Conservation (phyloP, 2,888 invertebrate genomes). For the Argyresthia albistria region DNA sequence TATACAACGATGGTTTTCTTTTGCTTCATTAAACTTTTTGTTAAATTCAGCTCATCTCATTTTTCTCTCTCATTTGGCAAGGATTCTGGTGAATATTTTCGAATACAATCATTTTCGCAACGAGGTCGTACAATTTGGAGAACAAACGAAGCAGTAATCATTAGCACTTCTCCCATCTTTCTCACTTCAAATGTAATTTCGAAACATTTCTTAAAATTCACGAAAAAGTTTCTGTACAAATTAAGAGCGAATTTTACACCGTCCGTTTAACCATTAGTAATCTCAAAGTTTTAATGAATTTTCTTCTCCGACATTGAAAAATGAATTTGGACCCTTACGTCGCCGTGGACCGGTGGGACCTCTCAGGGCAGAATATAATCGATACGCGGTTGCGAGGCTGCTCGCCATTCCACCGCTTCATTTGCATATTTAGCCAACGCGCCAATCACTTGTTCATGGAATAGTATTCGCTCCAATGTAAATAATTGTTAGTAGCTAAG, state of each 20-base stretch:
- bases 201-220: slow-evolving; percentile 57
- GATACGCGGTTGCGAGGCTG: slow-evolving; percentile 29
- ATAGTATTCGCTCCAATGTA: too few relatives aligned
- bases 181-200: slow-evolving; percentile 63
- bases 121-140: background rate
- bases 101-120: background rate
- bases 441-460: slow-evolving; percentile 3
- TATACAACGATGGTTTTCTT: background rate
- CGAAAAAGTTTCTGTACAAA: slow-evolving; percentile 66
- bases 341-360: slow-evolving; percentile 32
- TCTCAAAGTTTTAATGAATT: slow-evolving; percentile 72
- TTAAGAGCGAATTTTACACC: slow-evolving; percentile 70
- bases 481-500: background rate
- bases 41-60: too few relatives aligned
- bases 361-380: slow-evolving; percentile 34
- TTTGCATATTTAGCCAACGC: slow-evolving; percentile 16
- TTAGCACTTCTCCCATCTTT: slow-evolving; percentile 60
- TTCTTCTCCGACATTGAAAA: slow-evolving; percentile 70
- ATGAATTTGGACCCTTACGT: slow-evolving; percentile 61
- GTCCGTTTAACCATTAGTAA: slow-evolving; percentile 70
- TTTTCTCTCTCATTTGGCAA: background rate
- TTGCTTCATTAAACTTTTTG: too few relatives aligned
- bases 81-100: background rate
- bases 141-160: slow-evolving; percentile 22
- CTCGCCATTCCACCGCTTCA: slow-evolving; percentile 15